Conservation (phyloP, 2,113 vertebrate genomes). For the Symphodus melops region DNA sequence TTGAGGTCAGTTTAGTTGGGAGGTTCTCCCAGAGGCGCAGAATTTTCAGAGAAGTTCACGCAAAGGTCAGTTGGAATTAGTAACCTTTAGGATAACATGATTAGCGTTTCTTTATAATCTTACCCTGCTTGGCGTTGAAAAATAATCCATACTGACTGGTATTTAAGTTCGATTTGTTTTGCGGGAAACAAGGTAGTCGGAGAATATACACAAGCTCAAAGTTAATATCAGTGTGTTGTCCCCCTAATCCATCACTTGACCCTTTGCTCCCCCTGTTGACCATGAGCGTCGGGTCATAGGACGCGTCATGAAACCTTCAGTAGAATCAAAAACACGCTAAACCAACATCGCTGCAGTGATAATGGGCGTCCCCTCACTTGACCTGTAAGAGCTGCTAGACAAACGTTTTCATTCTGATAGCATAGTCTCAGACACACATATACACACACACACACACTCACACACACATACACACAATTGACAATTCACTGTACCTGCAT, state of each 20-base stretch:
- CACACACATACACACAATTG: background rate
- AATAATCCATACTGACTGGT: background rate
- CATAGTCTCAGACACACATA: no score
- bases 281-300: background rate
- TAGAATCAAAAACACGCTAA: background rate
- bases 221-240: background rate
- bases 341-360: background rate
- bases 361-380: background rate
- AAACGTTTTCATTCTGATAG: no score
- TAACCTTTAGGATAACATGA: background rate
- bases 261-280: constrained; percentile 3
- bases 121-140: no score
- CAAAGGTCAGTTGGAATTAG: background rate
- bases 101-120: constrained; percentile 13
- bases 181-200: background rate
- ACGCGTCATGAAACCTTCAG: background rate
- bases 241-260: constrained; percentile 55
- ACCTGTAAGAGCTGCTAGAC: background rate
- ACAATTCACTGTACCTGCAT: background rate
- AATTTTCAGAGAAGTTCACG: background rate
- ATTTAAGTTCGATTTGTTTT: background rate
- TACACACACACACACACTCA: background rate
- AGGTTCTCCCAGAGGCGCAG: background rate
- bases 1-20: background rate
- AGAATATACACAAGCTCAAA: background rate